Base-by-base conservation (phyloP, 2,888 invertebrate genomes). In the Coenonympha glycerion region DNA sequence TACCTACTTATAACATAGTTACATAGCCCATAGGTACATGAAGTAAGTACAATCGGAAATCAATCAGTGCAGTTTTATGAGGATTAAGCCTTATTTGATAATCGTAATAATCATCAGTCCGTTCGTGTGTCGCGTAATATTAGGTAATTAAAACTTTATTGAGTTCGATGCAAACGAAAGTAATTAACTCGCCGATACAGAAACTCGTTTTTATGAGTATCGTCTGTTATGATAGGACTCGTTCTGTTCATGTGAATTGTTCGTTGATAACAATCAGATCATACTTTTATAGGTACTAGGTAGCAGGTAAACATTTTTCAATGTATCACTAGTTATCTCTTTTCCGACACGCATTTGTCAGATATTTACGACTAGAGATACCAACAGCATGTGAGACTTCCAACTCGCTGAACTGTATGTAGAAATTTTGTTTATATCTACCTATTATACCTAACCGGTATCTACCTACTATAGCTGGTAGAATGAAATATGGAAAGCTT, bases 131-230 rank as follows among this genome's bases (percentile, higher is more conserved):
- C 49, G 47, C 39, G 49, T 44, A 64, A 69, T 71, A 71, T 74
- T 73, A n/a, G n/a, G n/a, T n/a, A 76, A 78, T 79, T 74, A 74
- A 70, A 63, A 60, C 63, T 68, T 71, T 68, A 74, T 69, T 70
- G 68, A 65, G 65, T 68, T 66, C 66, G 69, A 73, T 76, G 73
- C 72, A 69, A 74, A 69, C 59, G 55, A 64, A 65, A 66, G 71
- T 72, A 69, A 76, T 76, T 73, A 72, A 65, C 63, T 59, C 60
- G 51, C 62, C 69, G 72, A 73, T 69, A 68, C 68, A 61, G 59
- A 59, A 60, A 52, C 61, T 61, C 67, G 66, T 62, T 63, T 64
- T 73, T 65, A 65, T 63, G 59, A 61, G 16, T 46, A 49, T 48
- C 34, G 41, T 49, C 37, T 46, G 47, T 53, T 47, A 45, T 41